Evolutionary conservation across 2,113 vertebrate genomes (phyloP).

Genomic region (Apteryx owenii): DNA sequence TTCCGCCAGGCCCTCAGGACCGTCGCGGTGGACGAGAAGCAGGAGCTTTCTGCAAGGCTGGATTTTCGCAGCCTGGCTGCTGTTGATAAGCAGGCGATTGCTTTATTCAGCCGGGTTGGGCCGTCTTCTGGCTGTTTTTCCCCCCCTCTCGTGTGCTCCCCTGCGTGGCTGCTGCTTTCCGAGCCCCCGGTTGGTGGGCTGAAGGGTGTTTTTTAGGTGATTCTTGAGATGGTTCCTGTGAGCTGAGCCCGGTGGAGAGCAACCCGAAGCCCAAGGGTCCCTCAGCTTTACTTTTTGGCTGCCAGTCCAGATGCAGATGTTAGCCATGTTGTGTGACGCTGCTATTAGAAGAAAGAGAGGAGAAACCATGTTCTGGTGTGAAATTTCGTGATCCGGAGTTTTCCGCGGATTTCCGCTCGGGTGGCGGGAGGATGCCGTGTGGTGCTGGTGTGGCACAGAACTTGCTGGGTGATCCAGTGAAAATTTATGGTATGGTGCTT

Average conservation of each 20-base stretch:
- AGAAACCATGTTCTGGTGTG: neutral
- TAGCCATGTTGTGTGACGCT: neutral
- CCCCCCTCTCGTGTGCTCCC: neutral
- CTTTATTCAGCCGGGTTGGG: accelerated
- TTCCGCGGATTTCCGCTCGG: neutral
- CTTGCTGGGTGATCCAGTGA: accelerated
- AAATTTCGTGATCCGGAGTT: neutral
- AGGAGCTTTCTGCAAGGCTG: neutral
- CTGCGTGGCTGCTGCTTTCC: neutral
- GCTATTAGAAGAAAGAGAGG: neutral
- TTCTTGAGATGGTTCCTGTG: accelerated
- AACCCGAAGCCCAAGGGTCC: neutral
- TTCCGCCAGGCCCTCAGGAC: neutral
- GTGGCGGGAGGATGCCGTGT: neutral
- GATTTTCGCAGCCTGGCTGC: neutral
- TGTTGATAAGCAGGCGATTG: accelerated
- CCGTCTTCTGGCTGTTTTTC: too few species aligned
- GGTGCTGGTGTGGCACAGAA: too few species aligned
- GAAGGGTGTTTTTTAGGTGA: neutral
- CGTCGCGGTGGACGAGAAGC: accelerated
- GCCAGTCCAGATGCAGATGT: neutral
- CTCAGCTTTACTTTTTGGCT: neutral
- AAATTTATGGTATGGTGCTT: neutral
- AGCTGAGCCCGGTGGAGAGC: neutral
- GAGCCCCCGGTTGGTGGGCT: accelerated